phyloP scores from a whole-genome alignment of 2,113 vertebrate genomes.

The Saccopteryx bilineata region DNA sequence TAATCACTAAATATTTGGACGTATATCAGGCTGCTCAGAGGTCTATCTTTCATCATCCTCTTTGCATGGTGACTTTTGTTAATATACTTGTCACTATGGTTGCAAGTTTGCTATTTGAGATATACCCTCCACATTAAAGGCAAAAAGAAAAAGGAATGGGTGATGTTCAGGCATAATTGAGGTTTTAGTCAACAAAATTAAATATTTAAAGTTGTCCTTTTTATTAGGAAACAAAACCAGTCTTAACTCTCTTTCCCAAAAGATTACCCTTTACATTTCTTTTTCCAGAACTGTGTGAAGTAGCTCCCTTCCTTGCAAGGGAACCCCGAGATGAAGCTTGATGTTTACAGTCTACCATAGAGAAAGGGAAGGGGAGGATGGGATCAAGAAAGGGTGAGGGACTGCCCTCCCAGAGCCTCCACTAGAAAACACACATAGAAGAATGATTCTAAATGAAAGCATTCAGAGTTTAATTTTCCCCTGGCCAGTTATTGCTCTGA shows the following conservation, averaged over 20 bases:
- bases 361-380: not conserved
- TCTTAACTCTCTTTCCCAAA: not conserved
- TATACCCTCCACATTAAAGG: not conserved
- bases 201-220: not conserved
- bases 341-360: not conserved
- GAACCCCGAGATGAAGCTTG: not conserved
- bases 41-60: not conserved
- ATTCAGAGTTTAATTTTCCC: not conserved
- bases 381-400: not conserved
- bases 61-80: not conserved
- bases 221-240: not conserved
- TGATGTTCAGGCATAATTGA: not conserved
- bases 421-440: not conserved
- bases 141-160: not conserved
- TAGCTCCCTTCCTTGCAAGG: not conserved
- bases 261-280: not conserved
- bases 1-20: not conserved
- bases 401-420: not conserved
- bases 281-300: not conserved
- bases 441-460: not conserved
- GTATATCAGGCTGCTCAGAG: not conserved
- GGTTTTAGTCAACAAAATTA: not conserved
- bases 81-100: not conserved
- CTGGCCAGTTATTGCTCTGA: not conserved
- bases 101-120: not conserved